phyloP scores from a whole-genome alignment of 2,888 invertebrate species.

The Trissolcus japonicus region DNA sequence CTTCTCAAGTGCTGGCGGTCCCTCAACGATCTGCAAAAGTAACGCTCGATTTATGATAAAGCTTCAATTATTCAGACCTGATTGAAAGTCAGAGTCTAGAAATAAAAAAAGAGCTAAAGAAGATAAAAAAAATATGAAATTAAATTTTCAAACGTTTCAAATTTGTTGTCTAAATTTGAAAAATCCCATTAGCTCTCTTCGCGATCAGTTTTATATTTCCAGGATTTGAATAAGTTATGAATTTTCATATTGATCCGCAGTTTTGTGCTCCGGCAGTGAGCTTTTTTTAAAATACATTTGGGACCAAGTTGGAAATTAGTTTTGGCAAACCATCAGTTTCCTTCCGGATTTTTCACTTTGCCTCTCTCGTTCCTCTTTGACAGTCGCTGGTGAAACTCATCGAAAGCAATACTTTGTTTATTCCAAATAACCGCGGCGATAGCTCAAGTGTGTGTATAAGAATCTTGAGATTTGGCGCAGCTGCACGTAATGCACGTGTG shows the following conservation, averaged over 20 bases:
- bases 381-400: slow-evolving; percentile 30
- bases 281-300: not conserved
- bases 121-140: too few species aligned
- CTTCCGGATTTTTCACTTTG: slow-evolving; percentile 13
- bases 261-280: not conserved
- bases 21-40: slow-evolving; percentile 32
- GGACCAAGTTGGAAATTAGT: too few species aligned
- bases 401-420: slow-evolving; percentile 33
- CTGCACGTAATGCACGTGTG: slow-evolving; percentile 22
- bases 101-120: too few species aligned
- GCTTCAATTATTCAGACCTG: too few species aligned
- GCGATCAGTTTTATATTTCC: not conserved
- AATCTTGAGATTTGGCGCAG: slow-evolving; percentile 47
- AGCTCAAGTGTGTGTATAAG: slow-evolving; percentile 7
- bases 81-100: too few species aligned
- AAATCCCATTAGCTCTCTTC: too few species aligned
- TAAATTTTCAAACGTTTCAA: too few species aligned
- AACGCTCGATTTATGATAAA: slow-evolving; percentile 12
- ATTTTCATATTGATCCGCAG: too few species aligned
- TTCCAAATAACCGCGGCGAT: slow-evolving; percentile 35
- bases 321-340: too few species aligned
- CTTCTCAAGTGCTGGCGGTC: slow-evolving; percentile 11
- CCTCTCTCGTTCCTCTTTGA: slow-evolving; percentile 13
- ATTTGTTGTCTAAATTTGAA: too few species aligned
- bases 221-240: too few species aligned